Percentiles rank a stretch among this genome's conserved stretches.
phyloP scores from a whole-genome alignment of 2,888 invertebrate genomes.

The Hedya salicella region DNA sequence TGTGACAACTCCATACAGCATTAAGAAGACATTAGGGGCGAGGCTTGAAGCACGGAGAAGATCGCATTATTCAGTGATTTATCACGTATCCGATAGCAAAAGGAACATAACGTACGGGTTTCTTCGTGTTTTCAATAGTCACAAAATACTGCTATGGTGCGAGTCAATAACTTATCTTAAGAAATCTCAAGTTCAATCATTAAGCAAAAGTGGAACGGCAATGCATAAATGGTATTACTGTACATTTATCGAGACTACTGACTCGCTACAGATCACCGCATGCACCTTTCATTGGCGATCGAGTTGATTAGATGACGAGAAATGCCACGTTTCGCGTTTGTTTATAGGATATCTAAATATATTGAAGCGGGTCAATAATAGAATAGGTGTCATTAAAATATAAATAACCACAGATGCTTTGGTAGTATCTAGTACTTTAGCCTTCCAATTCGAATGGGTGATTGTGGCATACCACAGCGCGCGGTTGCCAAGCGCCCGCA shows the following conservation, averaged over 20 bases:
- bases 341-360: constrained; percentile 59
- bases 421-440: constrained; percentile 51
- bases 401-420: constrained; percentile 21
- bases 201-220: constrained; percentile 4
- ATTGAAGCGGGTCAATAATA: constrained; percentile 43
- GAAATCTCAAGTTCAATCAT: constrained; percentile 4
- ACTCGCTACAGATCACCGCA: constrained; percentile 70
- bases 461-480: constrained; percentile 65
- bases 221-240: constrained; percentile 9
- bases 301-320: constrained; percentile 71
- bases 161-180: constrained; percentile 9
- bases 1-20: constrained; percentile 80
- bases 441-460: constrained; percentile 64
- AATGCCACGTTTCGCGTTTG: constrained; percentile 64
- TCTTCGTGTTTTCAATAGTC: constrained; percentile 37
- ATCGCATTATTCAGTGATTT: constrained; percentile 77
- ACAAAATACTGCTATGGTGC: constrained; percentile 25
- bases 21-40: constrained; percentile 81
- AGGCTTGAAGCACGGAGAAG: constrained; percentile 63
- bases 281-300: constrained; percentile 78
- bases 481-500: constrained; percentile 77
- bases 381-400: constrained; percentile 17
- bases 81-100: constrained; percentile 68
- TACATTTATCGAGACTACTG: constrained; percentile 51
- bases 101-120: constrained; percentile 50